Conservation (phyloP, 1,140 invertebrate species). For the Glossosoma conforme region DNA sequence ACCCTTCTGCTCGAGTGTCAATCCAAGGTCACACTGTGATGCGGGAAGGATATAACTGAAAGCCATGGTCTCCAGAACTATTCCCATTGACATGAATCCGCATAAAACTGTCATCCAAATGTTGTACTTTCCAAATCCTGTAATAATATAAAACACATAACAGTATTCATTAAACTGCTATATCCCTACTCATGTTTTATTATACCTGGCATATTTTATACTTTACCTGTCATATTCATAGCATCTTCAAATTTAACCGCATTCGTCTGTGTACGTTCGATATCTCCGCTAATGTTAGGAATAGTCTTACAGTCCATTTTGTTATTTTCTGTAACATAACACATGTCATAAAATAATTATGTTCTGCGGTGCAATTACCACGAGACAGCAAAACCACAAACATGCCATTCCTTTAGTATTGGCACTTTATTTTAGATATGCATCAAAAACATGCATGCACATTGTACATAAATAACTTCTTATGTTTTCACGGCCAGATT, state of each 20-base stretch:
- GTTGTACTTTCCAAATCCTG: slow-evolving; percentile 20
- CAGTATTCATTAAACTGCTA: not conserved
- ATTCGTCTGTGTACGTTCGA: not conserved
- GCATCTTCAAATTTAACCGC: slow-evolving; percentile 8
- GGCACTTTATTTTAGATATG: no score
- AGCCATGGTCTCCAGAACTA: slow-evolving; percentile 22
- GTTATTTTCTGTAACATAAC: no score
- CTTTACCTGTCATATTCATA: slow-evolving; percentile 12
- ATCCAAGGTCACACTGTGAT: slow-evolving; percentile 42
- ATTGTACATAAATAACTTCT: no score
- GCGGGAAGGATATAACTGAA: slow-evolving; percentile 35
- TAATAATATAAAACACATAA: not conserved
- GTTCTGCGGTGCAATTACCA: no score
- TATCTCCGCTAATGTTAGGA: not conserved
- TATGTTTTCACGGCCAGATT: no score
- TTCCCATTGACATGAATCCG: slow-evolving; percentile 39
- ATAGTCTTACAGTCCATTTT: not conserved
- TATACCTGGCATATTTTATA: not conserved
- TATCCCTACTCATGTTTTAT: not conserved
- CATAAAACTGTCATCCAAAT: slow-evolving; percentile 37
- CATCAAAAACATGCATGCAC: no score
- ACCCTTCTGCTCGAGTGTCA: slow-evolving; percentile 37
- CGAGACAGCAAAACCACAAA: no score
- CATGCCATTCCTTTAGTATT: no score
- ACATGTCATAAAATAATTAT: no score